Conservation (phyloP, 2,888 invertebrate genomes). For the Ichneumoninae sp. region DNA sequence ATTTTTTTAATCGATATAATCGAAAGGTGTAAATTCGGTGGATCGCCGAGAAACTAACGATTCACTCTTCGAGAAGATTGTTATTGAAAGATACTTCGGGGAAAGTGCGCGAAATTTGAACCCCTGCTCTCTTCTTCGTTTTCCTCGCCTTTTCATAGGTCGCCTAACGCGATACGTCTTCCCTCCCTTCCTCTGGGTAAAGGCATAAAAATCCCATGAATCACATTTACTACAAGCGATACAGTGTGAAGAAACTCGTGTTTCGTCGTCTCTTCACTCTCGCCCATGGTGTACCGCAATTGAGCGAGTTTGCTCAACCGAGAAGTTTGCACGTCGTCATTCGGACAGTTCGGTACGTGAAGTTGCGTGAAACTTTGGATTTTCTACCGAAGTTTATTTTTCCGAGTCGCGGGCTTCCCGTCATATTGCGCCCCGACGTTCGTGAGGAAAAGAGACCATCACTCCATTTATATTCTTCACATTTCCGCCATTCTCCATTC, state of each 20-base stretch:
- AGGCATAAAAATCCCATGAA: conserved; percentile 72
- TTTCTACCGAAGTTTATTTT: conserved; percentile 44
- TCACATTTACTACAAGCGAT: conserved; percentile 70
- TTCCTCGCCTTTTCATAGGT: not conserved
- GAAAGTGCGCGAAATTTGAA: conserved; percentile 61
- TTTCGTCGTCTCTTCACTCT: conserved; percentile 31
- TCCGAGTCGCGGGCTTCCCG: not conserved
- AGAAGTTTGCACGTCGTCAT: conserved; percentile 55
- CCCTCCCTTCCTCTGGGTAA: conserved; percentile 29
- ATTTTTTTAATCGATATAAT: not conserved
- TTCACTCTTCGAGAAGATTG: conserved; percentile 45
- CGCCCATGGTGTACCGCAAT: conserved; percentile 16
- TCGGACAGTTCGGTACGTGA: conserved; percentile 15
- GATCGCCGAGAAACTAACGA: not conserved
- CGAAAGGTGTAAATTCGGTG: not conserved
- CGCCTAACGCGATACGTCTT: conserved; percentile 3
- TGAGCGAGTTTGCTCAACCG: conserved; percentile 33
- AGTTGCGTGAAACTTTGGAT: conserved; percentile 44
- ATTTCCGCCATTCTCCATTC: conserved; percentile 25
- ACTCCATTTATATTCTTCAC: conserved; percentile 22
- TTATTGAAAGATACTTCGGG: conserved; percentile 69
- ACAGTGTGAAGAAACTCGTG: conserved; percentile 52
- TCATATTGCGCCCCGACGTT: not conserved
- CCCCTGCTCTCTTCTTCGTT: not conserved
- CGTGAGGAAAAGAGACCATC: conserved; percentile 10